phyloP scores from a whole-genome alignment of 2,888 invertebrate genomes.

The Sacculina carcini region DNA sequence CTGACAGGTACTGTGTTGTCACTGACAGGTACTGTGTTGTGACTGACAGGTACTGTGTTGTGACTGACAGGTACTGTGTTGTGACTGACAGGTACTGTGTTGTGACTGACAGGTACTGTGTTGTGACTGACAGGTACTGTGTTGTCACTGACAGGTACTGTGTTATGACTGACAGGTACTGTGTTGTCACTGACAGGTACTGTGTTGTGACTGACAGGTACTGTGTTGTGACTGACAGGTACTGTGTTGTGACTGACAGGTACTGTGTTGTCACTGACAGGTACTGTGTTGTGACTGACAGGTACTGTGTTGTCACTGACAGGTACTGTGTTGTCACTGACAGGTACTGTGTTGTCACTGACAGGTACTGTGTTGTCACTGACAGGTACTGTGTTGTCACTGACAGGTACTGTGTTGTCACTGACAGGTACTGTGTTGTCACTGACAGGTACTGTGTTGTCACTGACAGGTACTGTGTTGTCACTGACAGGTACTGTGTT shows the following conservation, averaged over 20 bases:
- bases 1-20: not conserved
- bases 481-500: not conserved
- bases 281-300: conserved; percentile 27
- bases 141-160: not conserved
- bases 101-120: not conserved
- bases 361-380: not conserved
- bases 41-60: conserved; percentile 26
- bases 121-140: not conserved
- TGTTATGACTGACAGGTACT: conserved; percentile 27
- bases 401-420: not conserved
- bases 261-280: not conserved
- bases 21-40: not conserved
- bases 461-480: not conserved
- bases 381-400: not conserved
- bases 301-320: not conserved
- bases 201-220: not conserved
- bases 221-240: not conserved
- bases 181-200: not conserved
- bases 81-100: not conserved
- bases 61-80: not conserved
- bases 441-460: not conserved
- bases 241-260: not conserved
- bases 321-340: not conserved
- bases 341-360: not conserved
- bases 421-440: conserved; percentile 26